phyloP scores from a whole-genome alignment of 2,888 invertebrate genomes.

The Adineta ricciae region DNA sequence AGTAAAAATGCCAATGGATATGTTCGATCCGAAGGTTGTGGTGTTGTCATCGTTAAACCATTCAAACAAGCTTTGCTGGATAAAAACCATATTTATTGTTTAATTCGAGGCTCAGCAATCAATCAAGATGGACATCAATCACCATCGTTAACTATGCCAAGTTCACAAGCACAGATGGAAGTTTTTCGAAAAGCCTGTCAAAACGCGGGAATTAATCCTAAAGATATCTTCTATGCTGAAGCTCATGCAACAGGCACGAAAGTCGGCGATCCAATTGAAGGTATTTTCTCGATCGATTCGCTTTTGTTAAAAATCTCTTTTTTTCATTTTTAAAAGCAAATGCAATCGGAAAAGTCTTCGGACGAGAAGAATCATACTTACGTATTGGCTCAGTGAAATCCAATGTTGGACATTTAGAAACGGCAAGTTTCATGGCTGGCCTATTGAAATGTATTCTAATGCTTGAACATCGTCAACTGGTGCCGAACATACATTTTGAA shows the following conservation, averaged over 20 bases:
- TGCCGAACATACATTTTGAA: constrained; percentile 26
- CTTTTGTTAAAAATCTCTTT: background rate
- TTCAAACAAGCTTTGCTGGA: constrained; percentile 39
- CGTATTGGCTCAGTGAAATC: constrained; percentile 34
- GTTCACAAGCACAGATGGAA: constrained; percentile 30
- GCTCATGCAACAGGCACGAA: constrained; percentile 45
- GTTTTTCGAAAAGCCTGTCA: constrained; percentile 14
- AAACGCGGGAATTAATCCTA: background rate
- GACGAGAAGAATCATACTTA: background rate
- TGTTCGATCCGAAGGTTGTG: constrained; percentile 45
- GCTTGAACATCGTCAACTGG: constrained; percentile 25
- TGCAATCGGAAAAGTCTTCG: constrained; percentile 31
- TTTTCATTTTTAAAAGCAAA: background rate
- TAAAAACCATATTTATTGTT: constrained; percentile 36
- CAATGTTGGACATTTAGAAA: constrained; percentile 35
- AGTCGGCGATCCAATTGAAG: constrained; percentile 43
- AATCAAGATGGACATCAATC: constrained; percentile 43
- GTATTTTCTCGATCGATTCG: background rate
- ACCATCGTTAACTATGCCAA: background rate
- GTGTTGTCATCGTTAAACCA: constrained; percentile 40
- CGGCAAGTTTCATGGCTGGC: constrained; percentile 35
- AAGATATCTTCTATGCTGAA: constrained; percentile 39
- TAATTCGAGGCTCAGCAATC: constrained; percentile 39
- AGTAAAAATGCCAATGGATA: constrained; percentile 46
- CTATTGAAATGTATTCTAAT: constrained; percentile 33